Evolutionary conservation across 2,113 vertebrate species (phyloP).

Genomic region (Varanus komodoensis): DNA sequence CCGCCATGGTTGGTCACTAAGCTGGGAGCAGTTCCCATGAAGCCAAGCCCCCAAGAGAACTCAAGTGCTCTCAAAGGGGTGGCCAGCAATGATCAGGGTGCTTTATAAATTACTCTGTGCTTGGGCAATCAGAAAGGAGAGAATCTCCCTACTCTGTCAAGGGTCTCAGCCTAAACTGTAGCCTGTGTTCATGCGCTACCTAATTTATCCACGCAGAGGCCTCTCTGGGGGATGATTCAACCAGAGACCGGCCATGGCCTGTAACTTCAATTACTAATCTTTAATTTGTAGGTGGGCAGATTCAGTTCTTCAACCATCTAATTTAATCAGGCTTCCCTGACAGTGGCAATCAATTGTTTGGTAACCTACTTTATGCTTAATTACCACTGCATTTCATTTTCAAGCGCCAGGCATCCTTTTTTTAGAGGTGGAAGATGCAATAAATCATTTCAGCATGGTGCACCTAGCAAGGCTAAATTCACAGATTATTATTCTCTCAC

Average conservation of each 20-base stretch:
- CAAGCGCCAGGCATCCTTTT: constrained; percentile 81
- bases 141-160: constrained; percentile 29
- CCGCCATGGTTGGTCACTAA: neutral
- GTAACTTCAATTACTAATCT: constrained; percentile 83
- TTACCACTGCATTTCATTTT: constrained; percentile 79
- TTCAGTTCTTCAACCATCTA: constrained; percentile 76
- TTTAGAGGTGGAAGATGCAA: constrained; percentile 63
- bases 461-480: constrained; percentile 53
- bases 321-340: constrained; percentile 81
- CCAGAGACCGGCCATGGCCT: constrained; percentile 65
- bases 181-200: constrained; percentile 47
- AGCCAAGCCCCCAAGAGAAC: neutral
- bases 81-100: constrained; percentile 14
- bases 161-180: constrained; percentile 39
- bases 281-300: constrained; percentile 75
- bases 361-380: constrained; percentile 76
- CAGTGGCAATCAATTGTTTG: constrained; percentile 80
- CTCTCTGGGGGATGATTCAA: constrained; percentile 62
- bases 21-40: neutral
- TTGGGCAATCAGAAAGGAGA: neutral
- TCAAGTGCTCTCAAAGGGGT: neutral
- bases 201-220: constrained; percentile 60
- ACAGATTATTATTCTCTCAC: constrained; percentile 68
- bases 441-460: constrained; percentile 75
- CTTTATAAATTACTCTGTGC: constrained; percentile 16